phyloP scores from a whole-genome alignment of 2,888 invertebrate genomes.

The Augochlorella aurata region DNA sequence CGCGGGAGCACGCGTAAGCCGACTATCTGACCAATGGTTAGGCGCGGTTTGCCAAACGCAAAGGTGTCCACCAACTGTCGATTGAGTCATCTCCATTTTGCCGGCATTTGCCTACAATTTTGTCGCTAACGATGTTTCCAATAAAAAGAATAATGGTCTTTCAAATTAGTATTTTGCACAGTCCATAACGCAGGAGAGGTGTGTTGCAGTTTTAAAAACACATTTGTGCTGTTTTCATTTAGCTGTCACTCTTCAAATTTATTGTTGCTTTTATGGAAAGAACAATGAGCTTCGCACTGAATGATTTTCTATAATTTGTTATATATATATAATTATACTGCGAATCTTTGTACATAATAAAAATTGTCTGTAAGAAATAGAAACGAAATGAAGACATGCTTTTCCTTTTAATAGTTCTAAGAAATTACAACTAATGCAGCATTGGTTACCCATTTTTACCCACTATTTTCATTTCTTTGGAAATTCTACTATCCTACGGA shows the following conservation, averaged over 20 bases:
- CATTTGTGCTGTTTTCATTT: neutral
- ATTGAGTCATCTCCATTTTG: neutral
- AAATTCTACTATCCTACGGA: neutral
- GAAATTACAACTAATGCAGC: too few relatives aligned
- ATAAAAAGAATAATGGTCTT: neutral
- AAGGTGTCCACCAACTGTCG: neutral
- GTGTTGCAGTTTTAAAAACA: neutral
- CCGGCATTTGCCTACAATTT: neutral
- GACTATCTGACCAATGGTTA: constrained; percentile 25
- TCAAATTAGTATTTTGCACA: neutral
- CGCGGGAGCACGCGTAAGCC: constrained; percentile 52
- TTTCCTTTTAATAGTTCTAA: too few relatives aligned
- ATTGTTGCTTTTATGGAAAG: too few relatives aligned
- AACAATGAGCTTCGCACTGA: too few relatives aligned
- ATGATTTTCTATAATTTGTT: too few relatives aligned
- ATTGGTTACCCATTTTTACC: neutral
- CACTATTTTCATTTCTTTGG: neutral
- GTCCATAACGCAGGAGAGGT: neutral
- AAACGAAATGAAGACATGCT: too few relatives aligned
- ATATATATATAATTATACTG: too few relatives aligned
- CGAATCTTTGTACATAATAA: too few relatives aligned
- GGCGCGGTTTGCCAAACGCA: constrained; percentile 12
- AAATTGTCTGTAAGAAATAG: too few relatives aligned
- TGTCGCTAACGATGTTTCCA: neutral
- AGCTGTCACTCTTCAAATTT: neutral